Conservation (phyloP, 2,797 vertebrate species). For the Enteromius afrohamiltoni region DNA sequence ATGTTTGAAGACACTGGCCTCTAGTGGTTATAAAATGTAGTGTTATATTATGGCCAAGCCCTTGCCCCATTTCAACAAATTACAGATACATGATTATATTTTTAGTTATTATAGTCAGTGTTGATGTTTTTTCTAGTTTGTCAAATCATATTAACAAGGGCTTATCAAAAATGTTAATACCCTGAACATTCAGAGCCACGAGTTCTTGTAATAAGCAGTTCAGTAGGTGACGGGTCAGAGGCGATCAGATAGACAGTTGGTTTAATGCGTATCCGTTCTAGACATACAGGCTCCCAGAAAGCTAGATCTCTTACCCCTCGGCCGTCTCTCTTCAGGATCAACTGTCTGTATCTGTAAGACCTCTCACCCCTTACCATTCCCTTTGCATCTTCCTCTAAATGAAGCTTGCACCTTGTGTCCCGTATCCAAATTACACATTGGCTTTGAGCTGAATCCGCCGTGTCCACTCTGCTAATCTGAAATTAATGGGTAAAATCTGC, state of each 20-base stretch:
- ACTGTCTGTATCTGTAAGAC: conserved; percentile 42
- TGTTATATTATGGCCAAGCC: background rate
- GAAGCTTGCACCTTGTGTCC: background rate
- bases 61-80: background rate
- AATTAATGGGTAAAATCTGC: conserved; percentile 65
- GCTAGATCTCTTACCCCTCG: conserved; percentile 22
- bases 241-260: background rate
- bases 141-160: background rate
- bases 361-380: conserved; percentile 2
- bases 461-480: conserved; percentile 62
- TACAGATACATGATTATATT: background rate
- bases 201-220: background rate
- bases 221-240: background rate
- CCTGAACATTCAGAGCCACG: background rate
- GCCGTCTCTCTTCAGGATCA: conserved; percentile 43
- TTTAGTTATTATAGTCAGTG: background rate
- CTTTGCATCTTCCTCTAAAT: background rate
- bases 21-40: conserved; percentile 43
- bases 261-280: conserved; percentile 23
- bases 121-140: background rate
- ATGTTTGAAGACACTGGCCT: conserved; percentile 49
- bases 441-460: conserved; percentile 45
- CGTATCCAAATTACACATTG: conserved; percentile 21
- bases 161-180: background rate
- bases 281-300: conserved; percentile 13